These are phyloP conservation scores for Drosophila pegasa DNA, from an alignment of 2,888 invertebrate species.

Conservation along the genomic window DNA sequence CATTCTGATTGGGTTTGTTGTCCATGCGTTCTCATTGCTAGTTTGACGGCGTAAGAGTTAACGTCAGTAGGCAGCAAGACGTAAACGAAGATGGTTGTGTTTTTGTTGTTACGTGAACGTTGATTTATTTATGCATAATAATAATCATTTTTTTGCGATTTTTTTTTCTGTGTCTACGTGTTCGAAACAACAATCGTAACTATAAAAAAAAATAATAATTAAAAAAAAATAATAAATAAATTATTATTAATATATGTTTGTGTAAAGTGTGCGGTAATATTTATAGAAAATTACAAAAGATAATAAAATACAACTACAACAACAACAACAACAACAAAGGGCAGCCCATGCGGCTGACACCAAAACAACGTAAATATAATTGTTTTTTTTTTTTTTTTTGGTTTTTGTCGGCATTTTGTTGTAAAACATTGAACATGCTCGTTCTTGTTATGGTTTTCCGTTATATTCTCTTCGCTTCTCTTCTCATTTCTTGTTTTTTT, in stretches of 20 bases:
- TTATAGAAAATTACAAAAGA: constrained; percentile 40
- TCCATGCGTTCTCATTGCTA: constrained; percentile 64
- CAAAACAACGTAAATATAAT: constrained; percentile 66
- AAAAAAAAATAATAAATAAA: constrained; percentile 7
- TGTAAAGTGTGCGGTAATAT: constrained; percentile 41
- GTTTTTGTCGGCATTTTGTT: constrained; percentile 52
- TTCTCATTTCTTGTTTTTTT: not conserved
- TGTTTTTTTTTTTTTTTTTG: constrained; percentile 13
- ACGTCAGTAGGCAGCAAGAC: constrained; percentile 78
- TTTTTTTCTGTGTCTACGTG: constrained; percentile 53
- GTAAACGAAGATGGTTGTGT: constrained; percentile 82
- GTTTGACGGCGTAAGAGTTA: constrained; percentile 61
- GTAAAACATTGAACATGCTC: constrained; percentile 26
- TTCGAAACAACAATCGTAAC: constrained; percentile 47
- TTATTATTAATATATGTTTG: constrained; percentile 14
- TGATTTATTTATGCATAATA: constrained; percentile 59
- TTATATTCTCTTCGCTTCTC: constrained; percentile 38
- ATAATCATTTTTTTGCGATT: constrained; percentile 50
- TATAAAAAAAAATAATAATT: constrained; percentile 12
- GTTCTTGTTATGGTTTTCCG: constrained; percentile 29
- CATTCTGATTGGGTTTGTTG: constrained; percentile 61
- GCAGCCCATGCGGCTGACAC: constrained; percentile 29
- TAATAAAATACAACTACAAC: constrained; percentile 40
- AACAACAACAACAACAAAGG: constrained; percentile 21
- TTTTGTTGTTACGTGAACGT: constrained; percentile 78